These are phyloP conservation scores for Nothobranchius kuhntae DNA, from an alignment of 2,113 vertebrate species.

Conservation along the genomic window DNA sequence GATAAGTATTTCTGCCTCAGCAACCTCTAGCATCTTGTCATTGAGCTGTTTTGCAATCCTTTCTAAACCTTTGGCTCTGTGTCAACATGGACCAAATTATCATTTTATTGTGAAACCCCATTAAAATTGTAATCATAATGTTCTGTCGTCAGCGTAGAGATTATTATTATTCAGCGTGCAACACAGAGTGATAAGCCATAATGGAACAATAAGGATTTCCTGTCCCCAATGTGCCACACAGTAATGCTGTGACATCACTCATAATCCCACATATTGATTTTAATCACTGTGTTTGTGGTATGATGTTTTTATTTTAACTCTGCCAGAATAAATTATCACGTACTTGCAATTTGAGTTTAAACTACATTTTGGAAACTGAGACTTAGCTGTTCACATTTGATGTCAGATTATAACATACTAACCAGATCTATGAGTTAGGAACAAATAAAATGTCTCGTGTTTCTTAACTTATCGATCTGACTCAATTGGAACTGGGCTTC, in stretches of 20 bases:
- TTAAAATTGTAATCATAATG: constrained; percentile 12
- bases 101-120: constrained; percentile 36
- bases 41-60: constrained; percentile 20
- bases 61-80: constrained; percentile 40
- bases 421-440: no score
- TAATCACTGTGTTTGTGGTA: constrained; percentile 22
- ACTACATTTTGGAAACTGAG: no score
- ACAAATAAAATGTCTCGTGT: no score
- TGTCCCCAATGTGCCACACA: constrained; percentile 35
- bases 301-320: neutral
- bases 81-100: constrained; percentile 73
- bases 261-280: constrained; percentile 16
- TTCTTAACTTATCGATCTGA: no score
- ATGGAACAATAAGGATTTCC: constrained; percentile 36
- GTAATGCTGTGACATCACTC: constrained; percentile 51
- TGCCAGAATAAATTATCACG: no score
- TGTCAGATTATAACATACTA: no score
- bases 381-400: no score
- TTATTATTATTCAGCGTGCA: constrained; percentile 13
- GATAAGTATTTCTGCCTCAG: neutral
- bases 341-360: no score
- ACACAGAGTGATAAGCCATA: constrained; percentile 69
- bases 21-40: constrained; percentile 7
- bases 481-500: no score
- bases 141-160: constrained; percentile 37